Evolutionary conservation across 2,797 vertebrate genomes (phyloP), one percentile per base, ranked within the genome.

Genomic region (Fistularia tabacaria): DNA sequence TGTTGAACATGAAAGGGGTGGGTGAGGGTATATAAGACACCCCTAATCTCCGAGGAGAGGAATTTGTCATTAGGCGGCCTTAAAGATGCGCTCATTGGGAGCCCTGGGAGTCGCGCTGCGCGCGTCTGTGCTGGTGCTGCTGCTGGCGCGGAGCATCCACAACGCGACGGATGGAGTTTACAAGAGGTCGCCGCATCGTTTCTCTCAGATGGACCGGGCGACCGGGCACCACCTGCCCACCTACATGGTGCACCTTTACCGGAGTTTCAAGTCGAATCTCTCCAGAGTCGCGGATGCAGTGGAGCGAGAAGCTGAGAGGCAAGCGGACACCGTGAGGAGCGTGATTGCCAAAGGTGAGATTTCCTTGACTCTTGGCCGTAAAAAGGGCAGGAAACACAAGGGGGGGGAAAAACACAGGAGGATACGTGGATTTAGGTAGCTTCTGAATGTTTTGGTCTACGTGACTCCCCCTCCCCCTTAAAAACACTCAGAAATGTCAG

Each of bases 231-330:
- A 85, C 62, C 78, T 89, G 53, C 91, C 91, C 0, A 82, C 83
- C 3, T 92, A 92, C 45, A 93, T 93, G 91, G 84, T 92, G 83
- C 87, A 89, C 6, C 90, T 93, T 14, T 93, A 92, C 74, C 77
- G 86, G 72, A 90, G 87, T 50, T 91, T 88, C 74, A 88, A 52
- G 53, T 51, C 79, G 0, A 89, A 87, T 61, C 78, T 87, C 6
- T 84, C 87, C 47, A 66, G 62, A 10, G 66, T 84, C 0, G 8
- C 59, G 73, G 82, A 86, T 42, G 11, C 54, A 3, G 7, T 59
- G 60, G 87, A 89, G 77, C 77, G 54, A 12, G 69, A 73, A 1
- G 62, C 65, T 0, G 48, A 70, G 1, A 73, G 67, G 50, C 84
- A 76, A n/a, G 88, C 91, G 1, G 91, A 93, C 66, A 93, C 90